phyloP scores from a whole-genome alignment of 37 sponge, comb jelly and placozoan genomes.

The Axinella damicornis region DNA sequence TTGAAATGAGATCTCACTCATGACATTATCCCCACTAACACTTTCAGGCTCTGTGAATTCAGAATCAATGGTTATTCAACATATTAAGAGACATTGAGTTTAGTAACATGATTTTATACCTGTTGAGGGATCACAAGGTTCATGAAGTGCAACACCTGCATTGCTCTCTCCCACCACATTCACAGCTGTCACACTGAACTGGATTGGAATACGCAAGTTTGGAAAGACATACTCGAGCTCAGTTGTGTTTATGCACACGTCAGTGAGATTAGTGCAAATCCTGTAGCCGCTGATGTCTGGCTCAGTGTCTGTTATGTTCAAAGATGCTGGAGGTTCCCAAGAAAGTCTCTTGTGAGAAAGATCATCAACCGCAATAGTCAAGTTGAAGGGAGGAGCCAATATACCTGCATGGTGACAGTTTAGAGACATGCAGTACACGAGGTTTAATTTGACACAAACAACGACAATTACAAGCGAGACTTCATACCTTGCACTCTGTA shows the following conservation, averaged over 20 bases:
- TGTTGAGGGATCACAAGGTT: background rate
- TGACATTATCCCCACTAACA: too few relatives aligned
- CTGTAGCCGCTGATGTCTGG: constrained; percentile 22
- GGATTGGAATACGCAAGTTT: constrained; percentile 2
- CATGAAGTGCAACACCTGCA: background rate
- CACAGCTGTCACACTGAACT: constrained; percentile 19
- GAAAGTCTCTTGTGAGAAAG: background rate
- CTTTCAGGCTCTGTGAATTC: too few relatives aligned
- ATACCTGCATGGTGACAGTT: too few relatives aligned
- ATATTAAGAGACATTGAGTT: too few relatives aligned
- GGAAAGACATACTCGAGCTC: background rate
- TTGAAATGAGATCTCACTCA: too few relatives aligned
- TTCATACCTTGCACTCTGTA: too few relatives aligned
- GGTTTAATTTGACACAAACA: too few relatives aligned
- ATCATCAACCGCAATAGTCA: too few relatives aligned
- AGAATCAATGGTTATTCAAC: too few relatives aligned
- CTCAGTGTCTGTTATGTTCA: constrained; percentile 17
- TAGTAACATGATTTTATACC: background rate
- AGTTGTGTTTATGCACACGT: background rate
- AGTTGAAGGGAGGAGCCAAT: too few relatives aligned
- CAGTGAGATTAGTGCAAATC: background rate
- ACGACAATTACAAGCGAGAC: too few relatives aligned
- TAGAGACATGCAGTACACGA: too few relatives aligned
- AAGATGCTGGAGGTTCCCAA: constrained; percentile 13
- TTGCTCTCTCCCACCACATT: constrained; percentile 35